phyloP scores from a whole-genome alignment of 1,140 invertebrate genomes.

The Drosophila athabasca region DNA sequence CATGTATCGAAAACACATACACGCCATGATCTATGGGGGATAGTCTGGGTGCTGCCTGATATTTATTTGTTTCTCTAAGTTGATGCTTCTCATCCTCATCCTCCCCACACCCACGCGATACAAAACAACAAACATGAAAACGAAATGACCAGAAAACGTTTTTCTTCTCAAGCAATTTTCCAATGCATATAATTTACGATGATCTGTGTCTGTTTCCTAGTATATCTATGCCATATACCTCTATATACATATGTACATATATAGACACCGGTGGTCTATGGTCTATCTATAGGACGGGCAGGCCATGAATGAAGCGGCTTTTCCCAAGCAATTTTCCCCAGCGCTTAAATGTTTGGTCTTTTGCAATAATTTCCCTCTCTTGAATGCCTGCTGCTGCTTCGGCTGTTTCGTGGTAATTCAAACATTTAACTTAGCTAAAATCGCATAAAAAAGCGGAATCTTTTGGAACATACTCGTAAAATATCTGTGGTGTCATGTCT shows the following conservation, averaged over 20 bases:
- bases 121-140: slow-evolving; percentile 46
- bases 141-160: slow-evolving; percentile 34
- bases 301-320: slow-evolving; percentile 58
- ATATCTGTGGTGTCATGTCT: slow-evolving; percentile 48
- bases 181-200: slow-evolving; percentile 71
- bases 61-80: slow-evolving; percentile 70
- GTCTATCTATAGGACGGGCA: slow-evolving; percentile 40
- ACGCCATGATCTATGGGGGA: slow-evolving; percentile 56
- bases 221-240: slow-evolving; percentile 37
- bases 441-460: slow-evolving; percentile 32
- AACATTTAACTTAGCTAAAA: slow-evolving; percentile 55
- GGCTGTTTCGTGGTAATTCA: slow-evolving; percentile 43
- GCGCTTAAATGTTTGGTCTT: slow-evolving; percentile 41
- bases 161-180: slow-evolving; percentile 62
- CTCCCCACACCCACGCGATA: slow-evolving; percentile 55
- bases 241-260: slow-evolving; percentile 12
- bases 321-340: slow-evolving; percentile 12
- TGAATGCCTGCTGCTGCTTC: slow-evolving; percentile 10
- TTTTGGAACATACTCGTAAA: slow-evolving; percentile 22
- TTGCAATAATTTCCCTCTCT: slow-evolving; percentile 40
- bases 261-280: neutral
- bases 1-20: slow-evolving; percentile 69
- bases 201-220: slow-evolving; percentile 32
- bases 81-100: slow-evolving; percentile 53
- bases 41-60: slow-evolving; percentile 35